phyloP scores from a whole-genome alignment of 2,888 invertebrate genomes.

The Cosmorhoe ocellata region DNA sequence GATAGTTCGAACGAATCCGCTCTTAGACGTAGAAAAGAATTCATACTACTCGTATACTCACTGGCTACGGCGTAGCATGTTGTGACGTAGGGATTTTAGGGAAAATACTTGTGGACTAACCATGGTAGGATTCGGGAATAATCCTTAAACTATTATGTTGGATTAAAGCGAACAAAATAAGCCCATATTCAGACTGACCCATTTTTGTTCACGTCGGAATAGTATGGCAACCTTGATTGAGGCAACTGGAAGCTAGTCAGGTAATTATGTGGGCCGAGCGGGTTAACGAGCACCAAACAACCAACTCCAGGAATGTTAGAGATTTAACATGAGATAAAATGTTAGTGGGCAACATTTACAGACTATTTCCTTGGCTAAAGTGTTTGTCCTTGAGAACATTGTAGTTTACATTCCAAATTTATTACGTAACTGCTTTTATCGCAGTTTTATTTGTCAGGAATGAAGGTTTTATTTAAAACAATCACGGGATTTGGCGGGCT shows the following conservation, averaged over 20 bases:
- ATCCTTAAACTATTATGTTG: too few species aligned
- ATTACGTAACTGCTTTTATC: neutral
- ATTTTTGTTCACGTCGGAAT: too few species aligned
- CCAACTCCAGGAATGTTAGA: constrained; percentile 2
- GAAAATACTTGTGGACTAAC: too few species aligned
- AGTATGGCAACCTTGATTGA: constrained; percentile 2
- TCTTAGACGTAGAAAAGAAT: too few species aligned
- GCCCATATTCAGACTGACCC: too few species aligned
- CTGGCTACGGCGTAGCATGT: too few species aligned
- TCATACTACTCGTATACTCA: too few species aligned
- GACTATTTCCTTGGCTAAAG: neutral
- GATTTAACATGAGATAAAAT: constrained; percentile 3
- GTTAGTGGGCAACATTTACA: neutral
- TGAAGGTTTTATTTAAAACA: neutral
- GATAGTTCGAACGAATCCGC: too few species aligned
- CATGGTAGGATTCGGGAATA: too few species aligned
- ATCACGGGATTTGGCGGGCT: too few species aligned
- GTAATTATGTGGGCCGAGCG: constrained; percentile 15
- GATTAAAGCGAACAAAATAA: too few species aligned
- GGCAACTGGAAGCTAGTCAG: neutral
- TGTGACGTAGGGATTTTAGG: too few species aligned
- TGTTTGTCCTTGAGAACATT: constrained; percentile 4
- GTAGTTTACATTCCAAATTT: constrained; percentile 1
- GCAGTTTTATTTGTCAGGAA: neutral
- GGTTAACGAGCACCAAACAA: constrained; percentile 12